Percentiles rank a stretch among this genome's conserved stretches.
Conservation (phyloP, 2,888 invertebrate species). For the Synergus gifuensis region DNA sequence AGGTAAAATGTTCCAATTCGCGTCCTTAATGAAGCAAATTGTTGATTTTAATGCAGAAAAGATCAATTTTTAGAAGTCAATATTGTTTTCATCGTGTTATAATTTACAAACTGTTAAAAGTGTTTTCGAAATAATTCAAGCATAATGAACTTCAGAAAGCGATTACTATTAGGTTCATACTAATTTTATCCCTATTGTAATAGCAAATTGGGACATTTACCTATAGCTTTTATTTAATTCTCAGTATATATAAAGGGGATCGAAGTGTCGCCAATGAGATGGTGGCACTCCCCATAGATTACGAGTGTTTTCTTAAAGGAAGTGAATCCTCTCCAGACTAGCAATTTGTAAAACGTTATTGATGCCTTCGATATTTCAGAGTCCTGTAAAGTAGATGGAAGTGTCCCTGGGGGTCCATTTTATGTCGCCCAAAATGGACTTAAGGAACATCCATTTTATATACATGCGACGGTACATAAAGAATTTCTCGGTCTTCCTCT, state of each 20-base stretch:
- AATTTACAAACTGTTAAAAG: too few species aligned
- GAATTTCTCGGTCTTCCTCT: neutral
- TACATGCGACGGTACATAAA: neutral
- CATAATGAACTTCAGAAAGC: too few species aligned
- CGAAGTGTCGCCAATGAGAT: conserved; percentile 43
- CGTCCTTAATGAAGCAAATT: too few species aligned
- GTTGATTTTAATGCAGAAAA: too few species aligned
- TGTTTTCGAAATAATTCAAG: too few species aligned
- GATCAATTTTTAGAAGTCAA: too few species aligned
- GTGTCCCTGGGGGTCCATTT: conserved; percentile 51
- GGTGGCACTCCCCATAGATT: conserved; percentile 54
- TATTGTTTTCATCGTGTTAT: too few species aligned
- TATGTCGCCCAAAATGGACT: conserved; percentile 48
- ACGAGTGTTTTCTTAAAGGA: conserved; percentile 57
- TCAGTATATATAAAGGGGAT: conserved; percentile 16
- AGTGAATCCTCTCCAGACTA: conserved; percentile 51
- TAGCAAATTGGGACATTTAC: too few species aligned
- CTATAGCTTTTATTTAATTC: conserved; percentile 45
- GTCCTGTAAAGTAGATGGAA: conserved; percentile 71
- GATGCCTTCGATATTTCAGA: conserved; percentile 74
- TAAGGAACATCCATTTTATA: conserved; percentile 22
- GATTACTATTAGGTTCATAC: too few species aligned
- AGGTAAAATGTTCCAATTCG: too few species aligned
- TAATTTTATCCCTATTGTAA: too few species aligned
- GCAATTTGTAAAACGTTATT: conserved; percentile 70